Conservation (phyloP, 2,888 invertebrate species). For the Thereva unica region DNA sequence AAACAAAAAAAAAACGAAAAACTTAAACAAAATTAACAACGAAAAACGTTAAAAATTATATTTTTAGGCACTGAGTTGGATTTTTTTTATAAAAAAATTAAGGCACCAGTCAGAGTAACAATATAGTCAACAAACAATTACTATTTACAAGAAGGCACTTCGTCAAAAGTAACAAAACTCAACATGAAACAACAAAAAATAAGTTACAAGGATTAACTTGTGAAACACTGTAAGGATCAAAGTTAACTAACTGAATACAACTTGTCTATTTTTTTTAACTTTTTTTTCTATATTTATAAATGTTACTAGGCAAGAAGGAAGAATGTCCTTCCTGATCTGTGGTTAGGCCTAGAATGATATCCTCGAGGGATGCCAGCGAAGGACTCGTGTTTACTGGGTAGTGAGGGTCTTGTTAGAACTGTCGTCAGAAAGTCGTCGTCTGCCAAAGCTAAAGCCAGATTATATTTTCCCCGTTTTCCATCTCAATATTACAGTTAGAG, state of each 20-base stretch:
- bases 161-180: no score
- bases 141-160: no score
- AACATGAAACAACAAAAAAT: no score
- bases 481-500: slow-evolving; percentile 15
- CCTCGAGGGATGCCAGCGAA: slow-evolving; percentile 50
- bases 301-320: slow-evolving; percentile 39
- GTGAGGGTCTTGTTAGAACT: slow-evolving; percentile 29
- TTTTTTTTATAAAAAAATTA: neutral
- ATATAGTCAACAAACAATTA: no score
- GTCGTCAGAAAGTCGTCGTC: slow-evolving; percentile 33
- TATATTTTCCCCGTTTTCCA: slow-evolving; percentile 36
- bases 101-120: no score
- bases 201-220: no score
- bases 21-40: slow-evolving; percentile 1
- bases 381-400: slow-evolving; percentile 37
- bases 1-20: slow-evolving; percentile 7
- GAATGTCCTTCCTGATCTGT: slow-evolving; percentile 57
- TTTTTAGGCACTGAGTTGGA: slow-evolving; percentile 26
- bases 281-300: neutral
- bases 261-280: no score
- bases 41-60: neutral
- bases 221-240: no score
- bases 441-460: slow-evolving; percentile 20
- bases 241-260: no score
- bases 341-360: slow-evolving; percentile 61